Evolutionary conservation across 2,797 vertebrate genomes (phyloP), one percentile per base, ranked within the genome.

Genomic region (Pseudocheirus occidentalis): DNA sequence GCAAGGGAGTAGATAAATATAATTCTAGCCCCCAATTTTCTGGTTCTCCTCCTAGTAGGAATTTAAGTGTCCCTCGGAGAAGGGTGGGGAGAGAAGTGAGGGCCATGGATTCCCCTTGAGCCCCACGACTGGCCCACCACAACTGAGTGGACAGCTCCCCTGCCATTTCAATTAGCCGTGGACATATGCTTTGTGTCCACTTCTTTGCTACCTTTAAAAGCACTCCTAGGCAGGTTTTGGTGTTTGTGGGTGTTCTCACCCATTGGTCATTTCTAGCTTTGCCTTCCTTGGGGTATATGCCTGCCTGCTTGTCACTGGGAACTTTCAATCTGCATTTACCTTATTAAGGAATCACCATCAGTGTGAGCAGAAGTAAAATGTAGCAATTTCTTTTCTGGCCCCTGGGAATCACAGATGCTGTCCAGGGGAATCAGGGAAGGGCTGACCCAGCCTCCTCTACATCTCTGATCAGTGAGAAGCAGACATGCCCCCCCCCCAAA

Each of bases 81-180:
- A 62, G 59, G 59, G 31, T 34, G 59, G 59, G 59, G 12, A 62
- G 59, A 62, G 59, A 62, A 62, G 31, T 7, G 6, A 34, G 59
- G 14, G 31, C 31, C 13, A 29, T 29, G 5, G 24, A 57, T 28
- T 27, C 24, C 56, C 31, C 59, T 14, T 1, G 59, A 29, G 57
- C 7, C 2, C 2, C 58, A 1, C 28, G 6, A 29, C 58, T 31
- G 29, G 11, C 11, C 58, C 4, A 0, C 1, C 5, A 10, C 27
- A 28, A 0, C 13, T n/a, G 62, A 73, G 34, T 16, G 18, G 34
- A 34, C 34, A 16, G 31, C 34, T 4, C 21, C 56, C 34, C 13
- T 1, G 62, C 34, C 59, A 18, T 16, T n/a, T n/a, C 18, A 5
- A n/a, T 18, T 18, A 18, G 13, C 58, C 9, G 0, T 59, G 58